Conservation (phyloP, 2,797 vertebrate genomes). For the Trematomus bernacchii region DNA sequence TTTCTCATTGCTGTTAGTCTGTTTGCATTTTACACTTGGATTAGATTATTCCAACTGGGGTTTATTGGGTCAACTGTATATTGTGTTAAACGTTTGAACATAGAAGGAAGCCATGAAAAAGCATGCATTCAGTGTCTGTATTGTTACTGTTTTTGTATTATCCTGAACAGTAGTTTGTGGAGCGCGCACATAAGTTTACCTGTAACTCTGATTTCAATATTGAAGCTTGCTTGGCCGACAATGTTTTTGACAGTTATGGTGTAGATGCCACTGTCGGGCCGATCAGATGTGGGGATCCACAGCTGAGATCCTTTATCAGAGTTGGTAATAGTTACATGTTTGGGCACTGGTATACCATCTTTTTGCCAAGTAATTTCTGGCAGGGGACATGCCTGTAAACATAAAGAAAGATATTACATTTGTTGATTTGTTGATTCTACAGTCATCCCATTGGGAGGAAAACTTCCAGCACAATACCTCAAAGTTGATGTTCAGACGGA, state of each 20-base stretch:
- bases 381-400: slow-evolving; percentile 86
- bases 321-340: slow-evolving; percentile 82
- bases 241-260: slow-evolving; percentile 83
- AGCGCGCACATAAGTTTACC: slow-evolving; percentile 78
- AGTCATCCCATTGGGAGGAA: neutral
- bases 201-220: slow-evolving; percentile 88
- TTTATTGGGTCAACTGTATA: neutral
- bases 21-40: neutral
- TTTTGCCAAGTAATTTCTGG: slow-evolving; percentile 90
- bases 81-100: too few species aligned
- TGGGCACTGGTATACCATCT: slow-evolving; percentile 84
- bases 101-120: neutral
- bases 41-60: neutral
- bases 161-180: neutral
- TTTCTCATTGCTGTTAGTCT: neutral
- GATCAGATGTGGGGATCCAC: slow-evolving; percentile 86
- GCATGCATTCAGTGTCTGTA: neutral
- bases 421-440: neutral
- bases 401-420: slow-evolving; percentile 1
- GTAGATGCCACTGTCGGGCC: slow-evolving; percentile 87
- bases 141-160: neutral
- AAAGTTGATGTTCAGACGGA: slow-evolving; percentile 87
- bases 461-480: slow-evolving; percentile 80
- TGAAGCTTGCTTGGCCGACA: slow-evolving; percentile 84
- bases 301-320: slow-evolving; percentile 86